phyloP scores from a whole-genome alignment of 2,797 vertebrate species.

The Aulostomus chinensis region DNA sequence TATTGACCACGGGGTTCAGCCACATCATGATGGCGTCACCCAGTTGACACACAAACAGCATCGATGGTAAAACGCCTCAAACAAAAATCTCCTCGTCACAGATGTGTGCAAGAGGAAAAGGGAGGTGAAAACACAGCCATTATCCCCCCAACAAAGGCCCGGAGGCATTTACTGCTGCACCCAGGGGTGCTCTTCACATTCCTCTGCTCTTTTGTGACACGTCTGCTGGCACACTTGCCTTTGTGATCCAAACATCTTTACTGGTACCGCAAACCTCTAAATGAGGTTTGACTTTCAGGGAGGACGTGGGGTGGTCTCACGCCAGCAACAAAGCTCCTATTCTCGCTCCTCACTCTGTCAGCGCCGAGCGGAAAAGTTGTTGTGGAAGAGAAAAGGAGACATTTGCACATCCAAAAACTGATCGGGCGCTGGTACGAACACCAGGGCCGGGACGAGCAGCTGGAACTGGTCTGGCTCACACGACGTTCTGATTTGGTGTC shows the following conservation, averaged over 20 bases:
- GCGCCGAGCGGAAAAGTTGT: not conserved
- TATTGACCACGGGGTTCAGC: too few species aligned
- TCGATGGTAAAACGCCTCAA: not conserved
- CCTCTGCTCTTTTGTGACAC: constrained; percentile 50
- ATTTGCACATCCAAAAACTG: constrained; percentile 29
- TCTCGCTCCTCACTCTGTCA: constrained; percentile 3
- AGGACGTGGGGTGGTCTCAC: constrained; percentile 45
- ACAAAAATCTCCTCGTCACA: constrained; percentile 45
- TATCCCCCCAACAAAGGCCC: constrained; percentile 39
- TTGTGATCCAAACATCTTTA: constrained; percentile 27
- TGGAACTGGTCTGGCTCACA: too few species aligned
- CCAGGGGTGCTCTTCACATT: constrained; percentile 60
- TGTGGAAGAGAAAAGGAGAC: not conserved
- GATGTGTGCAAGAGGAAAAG: constrained; percentile 65
- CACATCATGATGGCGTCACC: too few species aligned
- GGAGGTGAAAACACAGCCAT: constrained; percentile 53
- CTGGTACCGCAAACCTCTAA: constrained; percentile 17
- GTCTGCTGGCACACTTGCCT: constrained; percentile 60
- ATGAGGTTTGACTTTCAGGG: constrained; percentile 21
- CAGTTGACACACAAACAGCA: too few species aligned
- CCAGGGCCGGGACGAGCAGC: not conserved
- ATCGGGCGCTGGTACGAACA: not conserved
- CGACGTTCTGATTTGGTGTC: too few species aligned
- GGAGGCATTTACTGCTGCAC: constrained; percentile 49
- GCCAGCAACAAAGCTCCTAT: constrained; percentile 9